Conservation (phyloP, 2,113 vertebrate species). For the Pipa parva region DNA sequence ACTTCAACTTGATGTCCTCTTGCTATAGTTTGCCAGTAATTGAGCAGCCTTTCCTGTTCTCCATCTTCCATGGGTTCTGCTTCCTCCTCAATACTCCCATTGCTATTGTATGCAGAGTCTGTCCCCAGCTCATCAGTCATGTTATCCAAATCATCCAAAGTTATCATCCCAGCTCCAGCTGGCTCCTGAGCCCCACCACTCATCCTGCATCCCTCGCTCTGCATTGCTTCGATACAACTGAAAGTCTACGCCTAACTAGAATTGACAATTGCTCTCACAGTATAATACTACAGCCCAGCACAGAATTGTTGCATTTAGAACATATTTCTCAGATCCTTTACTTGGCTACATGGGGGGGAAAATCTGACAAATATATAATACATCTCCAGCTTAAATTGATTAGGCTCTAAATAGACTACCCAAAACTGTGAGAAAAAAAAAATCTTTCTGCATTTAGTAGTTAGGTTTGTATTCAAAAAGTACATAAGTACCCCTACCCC, state of each 20-base stretch:
- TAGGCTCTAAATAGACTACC: too few relatives aligned
- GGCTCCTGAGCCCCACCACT: slow-evolving; percentile 45
- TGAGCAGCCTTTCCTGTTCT: slow-evolving; percentile 66
- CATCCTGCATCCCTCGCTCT: slow-evolving; percentile 67
- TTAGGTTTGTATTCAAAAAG: too few relatives aligned
- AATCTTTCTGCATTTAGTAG: too few relatives aligned
- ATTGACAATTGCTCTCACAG: neutral
- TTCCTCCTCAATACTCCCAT: slow-evolving; percentile 63
- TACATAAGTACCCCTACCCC: too few relatives aligned
- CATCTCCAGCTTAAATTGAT: too few relatives aligned
- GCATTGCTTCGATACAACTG: slow-evolving; percentile 52
- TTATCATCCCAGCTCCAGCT: slow-evolving; percentile 59
- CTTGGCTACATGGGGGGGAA: too few relatives aligned
- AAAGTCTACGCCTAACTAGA: neutral
- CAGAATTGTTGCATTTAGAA: too few relatives aligned
- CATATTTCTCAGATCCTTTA: too few relatives aligned
- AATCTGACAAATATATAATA: too few relatives aligned
- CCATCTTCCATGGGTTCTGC: slow-evolving; percentile 61
- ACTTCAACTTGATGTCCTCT: slow-evolving; percentile 82
- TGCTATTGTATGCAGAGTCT: slow-evolving; percentile 62
- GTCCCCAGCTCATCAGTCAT: slow-evolving; percentile 66
- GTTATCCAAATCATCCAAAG: slow-evolving; percentile 77
- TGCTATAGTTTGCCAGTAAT: slow-evolving; percentile 80
- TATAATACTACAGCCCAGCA: neutral
- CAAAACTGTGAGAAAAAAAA: too few relatives aligned